Evolutionary conservation across 2,797 vertebrate genomes (phyloP).

Genomic region (Pseudochirops corinnae): DNA sequence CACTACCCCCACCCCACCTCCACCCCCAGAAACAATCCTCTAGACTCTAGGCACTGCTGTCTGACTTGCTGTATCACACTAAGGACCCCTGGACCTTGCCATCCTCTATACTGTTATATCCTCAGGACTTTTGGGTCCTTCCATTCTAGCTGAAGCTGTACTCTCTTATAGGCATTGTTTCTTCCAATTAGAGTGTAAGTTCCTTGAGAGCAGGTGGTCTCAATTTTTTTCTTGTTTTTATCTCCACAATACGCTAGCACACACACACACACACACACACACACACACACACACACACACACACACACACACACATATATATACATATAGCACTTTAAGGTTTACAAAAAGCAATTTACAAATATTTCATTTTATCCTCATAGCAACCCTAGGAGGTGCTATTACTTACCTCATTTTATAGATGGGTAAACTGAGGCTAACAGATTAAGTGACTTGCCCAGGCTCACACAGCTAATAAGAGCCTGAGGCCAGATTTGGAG

Average conservation of each 20-base stretch:
- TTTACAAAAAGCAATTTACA: background rate
- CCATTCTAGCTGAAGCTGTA: background rate
- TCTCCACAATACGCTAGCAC: background rate
- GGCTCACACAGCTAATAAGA: background rate
- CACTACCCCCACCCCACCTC: background rate
- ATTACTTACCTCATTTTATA: background rate
- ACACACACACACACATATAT: too few species aligned
- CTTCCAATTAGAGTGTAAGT: background rate
- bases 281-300: too few species aligned
- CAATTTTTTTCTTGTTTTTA: background rate
- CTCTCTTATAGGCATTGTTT: background rate
- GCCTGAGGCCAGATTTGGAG: background rate
- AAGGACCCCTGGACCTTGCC: background rate
- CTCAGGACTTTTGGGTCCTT: background rate
- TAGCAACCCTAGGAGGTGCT: background rate
- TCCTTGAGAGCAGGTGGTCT: background rate
- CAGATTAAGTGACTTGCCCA: too few species aligned
- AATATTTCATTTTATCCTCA: background rate
- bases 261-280: too few species aligned
- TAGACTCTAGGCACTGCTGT: background rate
- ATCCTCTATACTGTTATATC: background rate
- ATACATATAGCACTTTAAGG: background rate
- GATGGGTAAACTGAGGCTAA: background rate
- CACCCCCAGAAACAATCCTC: background rate
- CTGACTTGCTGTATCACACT: background rate